These are phyloP conservation scores for Pollachius pollachius DNA, from an alignment of 2,113 vertebrate genomes.

Conservation along the genomic window DNA sequence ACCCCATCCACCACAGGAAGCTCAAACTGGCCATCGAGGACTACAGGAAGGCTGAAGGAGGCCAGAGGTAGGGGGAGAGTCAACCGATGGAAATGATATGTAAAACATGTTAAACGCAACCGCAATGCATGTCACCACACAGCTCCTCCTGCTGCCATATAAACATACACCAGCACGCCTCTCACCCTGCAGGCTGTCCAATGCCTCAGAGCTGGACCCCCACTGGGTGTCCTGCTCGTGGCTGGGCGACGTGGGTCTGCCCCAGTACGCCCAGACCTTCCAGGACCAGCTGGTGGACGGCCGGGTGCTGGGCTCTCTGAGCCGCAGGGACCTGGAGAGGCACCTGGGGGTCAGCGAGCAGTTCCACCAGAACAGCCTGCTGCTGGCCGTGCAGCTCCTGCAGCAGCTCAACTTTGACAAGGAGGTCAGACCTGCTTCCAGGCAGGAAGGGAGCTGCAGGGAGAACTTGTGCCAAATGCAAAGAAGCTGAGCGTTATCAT, in stretches of 20 bases:
- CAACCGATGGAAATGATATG: slow-evolving; percentile 18
- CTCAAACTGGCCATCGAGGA: slow-evolving; percentile 85
- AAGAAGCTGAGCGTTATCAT: too few species aligned
- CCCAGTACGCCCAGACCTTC: slow-evolving; percentile 87
- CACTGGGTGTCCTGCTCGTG: slow-evolving; percentile 90
- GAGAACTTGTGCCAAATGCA: too few species aligned
- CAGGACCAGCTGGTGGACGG: slow-evolving; percentile 84
- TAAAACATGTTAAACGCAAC: too few species aligned
- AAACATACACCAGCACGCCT: too few species aligned
- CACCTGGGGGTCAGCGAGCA: slow-evolving; percentile 82
- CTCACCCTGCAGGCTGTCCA: slow-evolving; percentile 72
- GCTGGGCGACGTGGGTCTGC: slow-evolving; percentile 81
- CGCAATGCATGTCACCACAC: too few species aligned
- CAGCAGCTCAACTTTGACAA: slow-evolving; percentile 80
- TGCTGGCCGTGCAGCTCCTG: slow-evolving; percentile 83
- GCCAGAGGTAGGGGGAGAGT: slow-evolving; percentile 75
- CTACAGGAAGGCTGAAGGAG: slow-evolving; percentile 81
- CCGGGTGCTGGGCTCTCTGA: slow-evolving; percentile 80
- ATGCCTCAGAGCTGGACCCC: slow-evolving; percentile 85
- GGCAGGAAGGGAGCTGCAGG: background rate
- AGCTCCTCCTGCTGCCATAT: too few species aligned
- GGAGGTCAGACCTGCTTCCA: slow-evolving; percentile 67
- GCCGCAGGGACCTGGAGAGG: slow-evolving; percentile 80
- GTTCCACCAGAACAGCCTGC: slow-evolving; percentile 84
- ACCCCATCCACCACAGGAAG: slow-evolving; percentile 83